Conservation (phyloP, 2,797 vertebrate genomes). For the Sardinella longiceps region DNA sequence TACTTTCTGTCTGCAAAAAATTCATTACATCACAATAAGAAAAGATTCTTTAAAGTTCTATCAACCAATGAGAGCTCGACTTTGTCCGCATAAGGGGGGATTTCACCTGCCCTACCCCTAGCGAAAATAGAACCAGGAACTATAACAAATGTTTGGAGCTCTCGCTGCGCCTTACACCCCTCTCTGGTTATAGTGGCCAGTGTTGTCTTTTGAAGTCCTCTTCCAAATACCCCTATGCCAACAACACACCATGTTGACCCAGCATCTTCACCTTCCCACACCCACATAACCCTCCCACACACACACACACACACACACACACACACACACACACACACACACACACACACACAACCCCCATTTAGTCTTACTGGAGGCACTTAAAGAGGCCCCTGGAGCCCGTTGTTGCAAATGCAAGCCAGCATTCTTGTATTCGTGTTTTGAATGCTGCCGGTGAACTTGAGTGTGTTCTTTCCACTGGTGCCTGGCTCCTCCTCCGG, state of each 20-base stretch:
- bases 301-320: no score
- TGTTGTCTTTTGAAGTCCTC: background rate
- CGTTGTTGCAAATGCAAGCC: background rate
- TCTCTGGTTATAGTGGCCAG: background rate
- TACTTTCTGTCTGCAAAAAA: no score
- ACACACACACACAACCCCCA: background rate
- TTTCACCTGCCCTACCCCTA: no score
- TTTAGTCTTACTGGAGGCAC: background rate
- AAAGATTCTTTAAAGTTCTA: no score
- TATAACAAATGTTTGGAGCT: no score
- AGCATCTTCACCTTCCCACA: background rate
- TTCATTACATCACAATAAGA: no score
- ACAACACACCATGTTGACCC: background rate
- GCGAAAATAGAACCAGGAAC: no score
- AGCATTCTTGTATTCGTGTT: background rate
- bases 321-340: no score
- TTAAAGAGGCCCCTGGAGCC: background rate
- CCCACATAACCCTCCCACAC: background rate
- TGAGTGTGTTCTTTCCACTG: background rate
- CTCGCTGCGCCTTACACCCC: no score
- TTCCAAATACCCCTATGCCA: constrained; percentile 8
- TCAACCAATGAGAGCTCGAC: no score
- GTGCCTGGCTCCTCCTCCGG: background rate
- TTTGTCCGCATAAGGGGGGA: no score
- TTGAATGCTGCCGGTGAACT: background rate